A percentile compares a stretch with the other conserved stretches of the same genome.
These are phyloP conservation scores for Tragelaphus imberbis DNA, from an alignment of 2,113 vertebrate species.

Conservation along the genomic window DNA sequence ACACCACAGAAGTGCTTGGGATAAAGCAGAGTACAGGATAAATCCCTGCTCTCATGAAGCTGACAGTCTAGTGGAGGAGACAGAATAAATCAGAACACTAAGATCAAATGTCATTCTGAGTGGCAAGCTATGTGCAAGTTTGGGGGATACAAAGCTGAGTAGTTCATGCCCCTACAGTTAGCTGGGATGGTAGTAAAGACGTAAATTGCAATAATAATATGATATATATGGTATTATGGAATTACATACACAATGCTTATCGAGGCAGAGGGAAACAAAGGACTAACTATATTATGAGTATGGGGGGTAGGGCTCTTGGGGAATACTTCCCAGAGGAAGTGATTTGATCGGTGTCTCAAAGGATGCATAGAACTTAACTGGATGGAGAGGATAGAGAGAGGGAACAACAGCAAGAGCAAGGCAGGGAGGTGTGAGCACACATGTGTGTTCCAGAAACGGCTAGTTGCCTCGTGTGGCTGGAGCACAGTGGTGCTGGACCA, in stretches of 20 bases:
- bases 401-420: background rate
- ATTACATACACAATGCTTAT: background rate
- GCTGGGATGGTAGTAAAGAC: background rate
- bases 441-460: background rate
- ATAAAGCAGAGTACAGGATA: background rate
- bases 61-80: background rate
- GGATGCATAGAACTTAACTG: background rate
- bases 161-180: background rate
- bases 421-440: background rate
- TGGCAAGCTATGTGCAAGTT: background rate
- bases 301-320: rapidly evolving
- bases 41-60: background rate
- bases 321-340: background rate
- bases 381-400: background rate
- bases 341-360: background rate
- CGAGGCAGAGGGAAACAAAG: background rate
- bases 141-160: background rate
- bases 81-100: background rate
- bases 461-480: background rate
- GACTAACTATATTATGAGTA: background rate
- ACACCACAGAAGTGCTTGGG: background rate
- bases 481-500: background rate
- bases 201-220: too few species aligned
- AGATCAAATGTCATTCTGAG: background rate
- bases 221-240: background rate